A percentile compares a stretch with the other conserved stretches of the same genome.
These are phyloP conservation scores for Tricholaema leucomelas DNA, from an alignment of 2,113 vertebrate genomes.

Conservation along the genomic window DNA sequence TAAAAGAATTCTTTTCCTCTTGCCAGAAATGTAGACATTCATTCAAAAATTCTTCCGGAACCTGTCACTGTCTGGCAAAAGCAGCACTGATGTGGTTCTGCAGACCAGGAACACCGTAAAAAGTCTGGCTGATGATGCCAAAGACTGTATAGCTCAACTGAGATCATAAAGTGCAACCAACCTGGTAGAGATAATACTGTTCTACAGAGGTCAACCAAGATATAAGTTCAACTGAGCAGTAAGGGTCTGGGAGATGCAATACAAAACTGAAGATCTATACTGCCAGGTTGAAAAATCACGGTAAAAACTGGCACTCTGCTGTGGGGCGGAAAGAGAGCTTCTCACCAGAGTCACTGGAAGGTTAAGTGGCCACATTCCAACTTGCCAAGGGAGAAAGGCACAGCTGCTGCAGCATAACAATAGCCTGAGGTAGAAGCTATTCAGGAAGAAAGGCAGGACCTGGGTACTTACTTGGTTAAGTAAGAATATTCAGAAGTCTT, in stretches of 20 bases:
- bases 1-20: neutral
- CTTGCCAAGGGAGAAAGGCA: neutral
- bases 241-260: neutral
- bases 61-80: neutral
- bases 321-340: neutral
- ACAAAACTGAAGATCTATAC: neutral
- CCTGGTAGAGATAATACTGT: neutral
- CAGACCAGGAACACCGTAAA: neutral
- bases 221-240: neutral
- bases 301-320: neutral
- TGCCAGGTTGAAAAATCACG: neutral
- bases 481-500: neutral
- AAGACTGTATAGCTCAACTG: neutral
- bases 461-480: neutral
- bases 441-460: neutral
- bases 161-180: neutral
- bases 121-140: neutral
- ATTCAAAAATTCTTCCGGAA: neutral
- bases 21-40: neutral
- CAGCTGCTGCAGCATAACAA: neutral
- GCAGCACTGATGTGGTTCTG: neutral
- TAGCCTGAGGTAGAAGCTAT: conserved; percentile 18
- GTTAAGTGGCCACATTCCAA: neutral
- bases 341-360: neutral
- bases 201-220: neutral